Evolutionary conservation across 2,888 invertebrate species (phyloP).

Genomic region (Drosophila austrosaltans): DNA sequence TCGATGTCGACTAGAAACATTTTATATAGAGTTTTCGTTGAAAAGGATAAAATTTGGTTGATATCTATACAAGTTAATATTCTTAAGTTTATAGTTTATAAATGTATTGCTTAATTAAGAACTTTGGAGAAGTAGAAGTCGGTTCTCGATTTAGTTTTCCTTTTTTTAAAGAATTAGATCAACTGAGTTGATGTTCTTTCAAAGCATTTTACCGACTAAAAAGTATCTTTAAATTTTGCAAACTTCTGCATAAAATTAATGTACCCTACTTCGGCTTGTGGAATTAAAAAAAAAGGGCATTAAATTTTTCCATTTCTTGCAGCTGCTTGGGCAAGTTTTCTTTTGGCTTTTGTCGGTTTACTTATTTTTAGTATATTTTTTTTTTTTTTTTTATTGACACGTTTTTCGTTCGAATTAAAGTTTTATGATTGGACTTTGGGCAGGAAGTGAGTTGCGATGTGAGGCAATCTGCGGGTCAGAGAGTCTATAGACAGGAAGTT

Average conservation of each 20-base stretch:
- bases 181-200: too few species aligned
- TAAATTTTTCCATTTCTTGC: constrained; percentile 46
- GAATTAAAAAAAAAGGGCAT: constrained; percentile 42
- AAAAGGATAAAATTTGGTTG: too few species aligned
- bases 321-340: constrained; percentile 51
- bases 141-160: too few species aligned
- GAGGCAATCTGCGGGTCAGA: constrained; percentile 44
- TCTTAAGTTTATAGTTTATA: too few species aligned
- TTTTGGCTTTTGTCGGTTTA: constrained; percentile 28
- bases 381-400: constrained; percentile 52
- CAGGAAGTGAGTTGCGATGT: constrained; percentile 46
- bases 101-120: too few species aligned
- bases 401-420: constrained; percentile 57
- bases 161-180: too few species aligned
- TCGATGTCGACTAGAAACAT: background rate
- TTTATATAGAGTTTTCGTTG: too few species aligned
- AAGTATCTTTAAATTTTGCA: background rate
- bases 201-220: too few species aligned
- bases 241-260: background rate
- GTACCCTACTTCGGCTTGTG: background rate
- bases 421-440: constrained; percentile 49
- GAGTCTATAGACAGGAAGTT: constrained; percentile 58
- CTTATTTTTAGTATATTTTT: background rate
- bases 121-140: too few species aligned
- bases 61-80: too few species aligned